Base-by-base conservation (phyloP, 2,888 invertebrate species). In the Drosophila melanosoma region DNA sequence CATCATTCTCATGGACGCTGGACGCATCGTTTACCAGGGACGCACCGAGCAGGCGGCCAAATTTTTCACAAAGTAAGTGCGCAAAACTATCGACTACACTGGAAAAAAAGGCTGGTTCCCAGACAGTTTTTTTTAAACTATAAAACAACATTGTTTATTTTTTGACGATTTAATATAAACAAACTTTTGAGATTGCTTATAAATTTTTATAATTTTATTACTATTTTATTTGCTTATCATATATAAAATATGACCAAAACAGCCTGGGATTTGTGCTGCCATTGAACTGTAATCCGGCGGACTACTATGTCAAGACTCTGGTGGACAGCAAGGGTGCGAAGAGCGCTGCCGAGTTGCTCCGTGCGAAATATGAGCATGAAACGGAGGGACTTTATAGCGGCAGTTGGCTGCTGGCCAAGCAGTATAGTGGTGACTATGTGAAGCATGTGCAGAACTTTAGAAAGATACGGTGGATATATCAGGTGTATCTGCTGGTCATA, bases 261-360 rank as follows among this genome's bases (percentile, higher is more conserved):
- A 96, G 96, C 61, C 91, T 96, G 65, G 95, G 95, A 76, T 94
- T 94, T 83, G 93, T 94, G 74, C 96, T 96, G 89, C 98, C 98
- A 0, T 90, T 94, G 26, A 96, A 96, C 33, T 98, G 95, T 94
- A 98, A 98, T 93, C 96, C 96, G 3, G 97, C 97, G 0, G 98
- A 98, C 91, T 97, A 96, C 92, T 97, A 96, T 92, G 95, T 98
- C 5, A 94, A 95, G 35, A 92, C 94, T 1, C 92, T 95, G 12
- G 94, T 94, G 0, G 91, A 94, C 17, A 92, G 94, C 2, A 90
- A 94, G 7, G 92, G 94, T 29, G 69, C 79, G 8, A 69, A 78
- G 51, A 77, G 80, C 29, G 85, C 90, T 26, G 90, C 91, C 0
- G 78, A 84, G n/a, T 42, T 85, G 17, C 77, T 93, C 5, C 82